Percentiles rank a stretch among this genome's conserved stretches.
phyloP scores from a whole-genome alignment of 1,140 invertebrate genomes.

The Hyphantria cunea region DNA sequence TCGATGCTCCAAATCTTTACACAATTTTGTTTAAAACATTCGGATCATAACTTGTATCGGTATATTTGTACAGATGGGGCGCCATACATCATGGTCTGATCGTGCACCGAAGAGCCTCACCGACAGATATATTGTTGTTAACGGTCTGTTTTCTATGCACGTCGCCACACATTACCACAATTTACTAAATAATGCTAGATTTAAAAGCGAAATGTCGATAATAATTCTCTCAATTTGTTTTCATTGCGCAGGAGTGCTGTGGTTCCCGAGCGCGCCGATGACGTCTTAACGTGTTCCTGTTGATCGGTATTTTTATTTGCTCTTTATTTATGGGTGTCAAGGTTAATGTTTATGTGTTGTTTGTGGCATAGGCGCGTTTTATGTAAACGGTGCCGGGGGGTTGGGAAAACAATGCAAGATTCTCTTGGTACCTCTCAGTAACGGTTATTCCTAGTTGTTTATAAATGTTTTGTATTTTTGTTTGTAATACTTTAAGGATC shows the following conservation, averaged over 20 bases:
- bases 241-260: conserved; percentile 22
- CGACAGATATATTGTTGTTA: conserved; percentile 46
- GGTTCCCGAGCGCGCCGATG: conserved; percentile 34
- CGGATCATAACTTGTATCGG: conserved; percentile 46
- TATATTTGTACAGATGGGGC: conserved; percentile 64
- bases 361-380: background rate
- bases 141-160: conserved; percentile 51
- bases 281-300: conserved; percentile 44
- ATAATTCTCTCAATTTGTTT: conserved; percentile 60
- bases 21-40: too few species aligned
- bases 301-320: conserved; percentile 44
- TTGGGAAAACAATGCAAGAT: background rate
- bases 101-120: conserved; percentile 33
- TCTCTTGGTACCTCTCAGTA: too few species aligned
- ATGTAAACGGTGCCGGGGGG: conserved; percentile 23
- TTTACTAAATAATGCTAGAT: conserved; percentile 51
- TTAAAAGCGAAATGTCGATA: conserved; percentile 39
- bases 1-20: background rate
- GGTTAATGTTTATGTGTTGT: conserved; percentile 48
- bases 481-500: too few species aligned
- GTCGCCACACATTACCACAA: conserved; percentile 56
- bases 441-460: too few species aligned
- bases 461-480: too few species aligned
- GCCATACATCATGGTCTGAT: conserved; percentile 35
- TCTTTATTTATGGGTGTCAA: conserved; percentile 52